phyloP scores from a whole-genome alignment of 30 jellyfish, hydroid and myxozoan genomes.

The Morbakka virulenta region DNA sequence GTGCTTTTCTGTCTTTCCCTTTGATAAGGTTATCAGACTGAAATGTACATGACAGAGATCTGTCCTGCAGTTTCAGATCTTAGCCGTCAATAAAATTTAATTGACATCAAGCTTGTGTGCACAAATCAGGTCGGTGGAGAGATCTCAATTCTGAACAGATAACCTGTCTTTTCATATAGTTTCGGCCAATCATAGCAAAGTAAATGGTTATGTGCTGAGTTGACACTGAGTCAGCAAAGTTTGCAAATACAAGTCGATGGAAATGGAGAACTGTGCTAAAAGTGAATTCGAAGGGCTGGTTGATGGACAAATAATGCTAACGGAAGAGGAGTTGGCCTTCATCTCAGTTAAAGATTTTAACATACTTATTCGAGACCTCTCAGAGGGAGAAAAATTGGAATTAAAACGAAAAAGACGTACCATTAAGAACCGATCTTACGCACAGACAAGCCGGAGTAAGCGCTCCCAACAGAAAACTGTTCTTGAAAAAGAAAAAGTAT shows the following conservation, averaged over 20 bases:
- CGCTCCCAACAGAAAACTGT: constrained; percentile 70
- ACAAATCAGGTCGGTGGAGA: too few relatives aligned
- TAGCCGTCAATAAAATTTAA: too few relatives aligned
- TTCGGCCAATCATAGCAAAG: too few relatives aligned
- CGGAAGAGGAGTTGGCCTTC: constrained; percentile 92
- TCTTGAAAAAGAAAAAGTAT: constrained; percentile 67
- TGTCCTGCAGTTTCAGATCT: too few relatives aligned
- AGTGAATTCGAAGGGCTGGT: background rate
- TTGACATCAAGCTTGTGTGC: too few relatives aligned
- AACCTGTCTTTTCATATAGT: too few relatives aligned
- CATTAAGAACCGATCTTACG: constrained; percentile 87
- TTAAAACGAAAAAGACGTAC: constrained; percentile 88
- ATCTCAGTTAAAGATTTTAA: constrained; percentile 95
- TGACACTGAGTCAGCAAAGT: constrained; percentile 93
- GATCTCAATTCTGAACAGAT: too few relatives aligned
- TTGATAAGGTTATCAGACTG: too few relatives aligned
- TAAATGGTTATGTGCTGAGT: too few relatives aligned
- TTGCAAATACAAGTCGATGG: constrained; percentile 9
- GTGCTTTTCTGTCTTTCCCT: too few relatives aligned
- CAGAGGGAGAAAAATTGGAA: constrained; percentile 80
- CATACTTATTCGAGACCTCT: constrained; percentile 79
- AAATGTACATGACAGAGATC: too few relatives aligned
- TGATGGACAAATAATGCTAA: constrained; percentile 72
- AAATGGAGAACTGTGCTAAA: constrained; percentile 30
- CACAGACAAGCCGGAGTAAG: constrained; percentile 92